These are phyloP conservation scores for Liasis olivaceus DNA, from an alignment of 2,797 vertebrate species.

Conservation along the genomic window DNA sequence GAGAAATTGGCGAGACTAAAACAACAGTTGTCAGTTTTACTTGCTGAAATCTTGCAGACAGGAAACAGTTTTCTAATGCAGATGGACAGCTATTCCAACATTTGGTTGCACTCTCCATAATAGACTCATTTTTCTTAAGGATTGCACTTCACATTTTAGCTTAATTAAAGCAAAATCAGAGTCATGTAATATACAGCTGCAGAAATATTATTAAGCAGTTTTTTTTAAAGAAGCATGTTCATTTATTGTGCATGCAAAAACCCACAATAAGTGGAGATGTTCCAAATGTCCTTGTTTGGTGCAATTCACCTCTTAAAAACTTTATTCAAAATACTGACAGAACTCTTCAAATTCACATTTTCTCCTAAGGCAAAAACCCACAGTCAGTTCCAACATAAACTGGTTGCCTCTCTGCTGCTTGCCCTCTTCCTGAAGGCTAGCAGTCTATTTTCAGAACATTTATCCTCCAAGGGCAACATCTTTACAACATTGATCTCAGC, in stretches of 20 bases:
- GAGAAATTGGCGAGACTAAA: constrained; percentile 25
- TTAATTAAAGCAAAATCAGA: constrained; percentile 35
- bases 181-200: not conserved
- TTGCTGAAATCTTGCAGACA: constrained; percentile 48
- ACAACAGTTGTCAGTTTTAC: constrained; percentile 47
- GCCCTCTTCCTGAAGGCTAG: not conserved
- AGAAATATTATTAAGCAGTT: not conserved
- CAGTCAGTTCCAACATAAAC: not conserved
- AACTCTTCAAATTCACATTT: not conserved
- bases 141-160: constrained; percentile 26
- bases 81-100: constrained; percentile 46
- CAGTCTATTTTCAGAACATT: not conserved
- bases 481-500: not conserved
- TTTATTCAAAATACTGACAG: not conserved
- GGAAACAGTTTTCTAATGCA: constrained; percentile 47
- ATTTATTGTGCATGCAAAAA: not conserved
- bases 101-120: constrained; percentile 42
- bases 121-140: constrained; percentile 40
- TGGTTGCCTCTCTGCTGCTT: not conserved
- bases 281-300: not conserved
- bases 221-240: not conserved
- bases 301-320: not conserved
- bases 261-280: not conserved
- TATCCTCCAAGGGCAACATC: not conserved
- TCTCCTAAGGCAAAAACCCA: not conserved